Percentiles rank a stretch among this genome's conserved stretches.
These are phyloP conservation scores for Buathra laborator DNA, from an alignment of 2,888 invertebrate species.

Conservation along the genomic window DNA sequence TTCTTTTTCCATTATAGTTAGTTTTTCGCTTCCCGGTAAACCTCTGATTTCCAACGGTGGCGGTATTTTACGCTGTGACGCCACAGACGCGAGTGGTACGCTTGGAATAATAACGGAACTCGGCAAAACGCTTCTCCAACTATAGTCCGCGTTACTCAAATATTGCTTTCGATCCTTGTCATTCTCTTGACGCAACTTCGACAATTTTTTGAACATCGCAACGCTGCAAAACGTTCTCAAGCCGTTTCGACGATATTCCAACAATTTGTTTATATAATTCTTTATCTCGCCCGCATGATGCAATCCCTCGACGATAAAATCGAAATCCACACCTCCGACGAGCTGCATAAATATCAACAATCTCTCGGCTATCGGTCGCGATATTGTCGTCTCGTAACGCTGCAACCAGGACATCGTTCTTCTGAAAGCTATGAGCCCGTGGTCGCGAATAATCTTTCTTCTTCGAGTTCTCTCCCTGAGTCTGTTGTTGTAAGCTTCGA, in stretches of 20 bases:
- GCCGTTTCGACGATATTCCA: slow-evolving; percentile 90
- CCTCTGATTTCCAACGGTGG: slow-evolving; percentile 90
- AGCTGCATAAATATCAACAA: slow-evolving; percentile 92
- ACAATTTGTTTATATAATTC: slow-evolving; percentile 87
- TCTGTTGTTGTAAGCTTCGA: slow-evolving; percentile 91
- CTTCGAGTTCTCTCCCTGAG: slow-evolving; percentile 91
- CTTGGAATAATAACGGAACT: slow-evolving; percentile 65
- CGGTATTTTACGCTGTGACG: slow-evolving; percentile 80
- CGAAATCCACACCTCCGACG: slow-evolving; percentile 90
- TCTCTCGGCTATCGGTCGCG: slow-evolving; percentile 87
- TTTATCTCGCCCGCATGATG: slow-evolving; percentile 90
- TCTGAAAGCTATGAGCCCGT: slow-evolving; percentile 92
- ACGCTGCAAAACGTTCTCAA: slow-evolving; percentile 89
- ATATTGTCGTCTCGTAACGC: slow-evolving; percentile 89
- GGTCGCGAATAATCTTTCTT: slow-evolving; percentile 90
- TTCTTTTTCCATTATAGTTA: slow-evolving; percentile 90
- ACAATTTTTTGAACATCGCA: slow-evolving; percentile 89
- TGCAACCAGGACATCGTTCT: slow-evolving; percentile 90
- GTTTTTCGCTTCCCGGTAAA: slow-evolving; percentile 91
- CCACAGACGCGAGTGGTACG: slow-evolving; percentile 69
- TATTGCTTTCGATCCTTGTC: slow-evolving; percentile 85
- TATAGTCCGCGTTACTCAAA: slow-evolving; percentile 80
- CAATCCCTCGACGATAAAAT: slow-evolving; percentile 91
- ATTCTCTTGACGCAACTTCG: slow-evolving; percentile 87
- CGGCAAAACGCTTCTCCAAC: slow-evolving; percentile 78